Evolutionary conservation across 2,797 vertebrate species (phyloP).

Genomic region (Pseudocheirus occidentalis): DNA sequence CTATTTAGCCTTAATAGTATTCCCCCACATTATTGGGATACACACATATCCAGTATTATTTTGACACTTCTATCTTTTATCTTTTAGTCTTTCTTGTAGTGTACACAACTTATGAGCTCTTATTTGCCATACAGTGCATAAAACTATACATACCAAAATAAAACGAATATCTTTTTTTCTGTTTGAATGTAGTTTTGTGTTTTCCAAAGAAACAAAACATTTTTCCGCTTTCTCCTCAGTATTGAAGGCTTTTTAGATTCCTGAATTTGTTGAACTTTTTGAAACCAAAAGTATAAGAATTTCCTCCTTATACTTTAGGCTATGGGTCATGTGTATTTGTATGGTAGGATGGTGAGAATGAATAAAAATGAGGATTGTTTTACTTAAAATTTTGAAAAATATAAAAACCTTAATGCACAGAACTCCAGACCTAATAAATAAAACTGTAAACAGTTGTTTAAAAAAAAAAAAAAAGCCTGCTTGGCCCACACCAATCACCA

Average conservation of each 20-base stretch:
- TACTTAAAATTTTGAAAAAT: neutral
- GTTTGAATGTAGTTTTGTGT: slow-evolving; percentile 18
- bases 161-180: neutral
- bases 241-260: slow-evolving; percentile 29
- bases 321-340: neutral
- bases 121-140: slow-evolving; percentile 10
- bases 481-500: slow-evolving; percentile 22
- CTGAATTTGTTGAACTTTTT: slow-evolving; percentile 37
- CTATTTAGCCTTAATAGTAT: neutral
- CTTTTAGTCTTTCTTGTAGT: slow-evolving; percentile 26
- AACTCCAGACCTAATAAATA: slow-evolving; percentile 53
- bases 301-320: neutral
- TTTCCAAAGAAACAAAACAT: slow-evolving; percentile 42
- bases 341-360: neutral
- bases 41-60: neutral
- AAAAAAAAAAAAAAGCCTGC: slow-evolving; percentile 20
- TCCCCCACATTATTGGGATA: neutral
- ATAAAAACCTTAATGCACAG: neutral
- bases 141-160: slow-evolving; percentile 53
- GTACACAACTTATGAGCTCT: slow-evolving; percentile 24
- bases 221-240: slow-evolving; percentile 28
- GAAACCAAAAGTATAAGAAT: neutral
- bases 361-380: neutral
- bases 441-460: slow-evolving; percentile 23
- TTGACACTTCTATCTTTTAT: slow-evolving; percentile 53